Conservation (phyloP, 2,113 vertebrate genomes). For the Perccottus glenii region DNA sequence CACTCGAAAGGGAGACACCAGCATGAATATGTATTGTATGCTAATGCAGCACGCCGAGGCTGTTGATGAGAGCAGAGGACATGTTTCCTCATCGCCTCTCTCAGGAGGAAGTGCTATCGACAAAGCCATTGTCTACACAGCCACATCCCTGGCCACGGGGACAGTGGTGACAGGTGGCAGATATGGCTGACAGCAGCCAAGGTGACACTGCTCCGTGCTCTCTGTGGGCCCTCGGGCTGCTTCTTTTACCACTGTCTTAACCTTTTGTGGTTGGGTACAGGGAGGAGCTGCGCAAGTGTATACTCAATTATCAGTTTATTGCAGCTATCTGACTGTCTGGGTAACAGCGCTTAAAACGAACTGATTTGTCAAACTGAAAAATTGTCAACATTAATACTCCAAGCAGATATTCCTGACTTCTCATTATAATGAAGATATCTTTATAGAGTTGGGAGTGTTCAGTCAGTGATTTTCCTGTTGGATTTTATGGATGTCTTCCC, state of each 20-base stretch:
- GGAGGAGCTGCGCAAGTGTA: constrained; percentile 26
- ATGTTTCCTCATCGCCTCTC: constrained; percentile 42
- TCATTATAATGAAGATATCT: too few relatives aligned
- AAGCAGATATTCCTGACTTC: too few relatives aligned
- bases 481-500: too few relatives aligned
- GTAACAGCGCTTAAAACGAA: not conserved
- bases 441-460: too few relatives aligned
- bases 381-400: too few relatives aligned
- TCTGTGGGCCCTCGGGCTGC: constrained; percentile 40
- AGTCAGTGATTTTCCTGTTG: too few relatives aligned
- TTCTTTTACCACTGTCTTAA: constrained; percentile 44
- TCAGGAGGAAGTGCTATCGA: constrained; percentile 49
- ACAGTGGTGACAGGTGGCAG: constrained; percentile 66
- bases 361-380: not conserved
- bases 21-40: constrained; percentile 78
- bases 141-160: constrained; percentile 41
- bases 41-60: constrained; percentile 53
- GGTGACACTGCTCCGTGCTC: constrained; percentile 60
- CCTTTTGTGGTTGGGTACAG: constrained; percentile 49
- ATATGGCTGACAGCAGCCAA: constrained; percentile 67
- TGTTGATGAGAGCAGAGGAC: constrained; percentile 69
- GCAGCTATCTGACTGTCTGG: not conserved
- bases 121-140: constrained; percentile 47
- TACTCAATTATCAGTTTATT: constrained; percentile 29
- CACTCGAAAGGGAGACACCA: constrained; percentile 42